Base-by-base conservation (phyloP, 2,113 vertebrate genomes). In the Sturnira hondurensis region DNA sequence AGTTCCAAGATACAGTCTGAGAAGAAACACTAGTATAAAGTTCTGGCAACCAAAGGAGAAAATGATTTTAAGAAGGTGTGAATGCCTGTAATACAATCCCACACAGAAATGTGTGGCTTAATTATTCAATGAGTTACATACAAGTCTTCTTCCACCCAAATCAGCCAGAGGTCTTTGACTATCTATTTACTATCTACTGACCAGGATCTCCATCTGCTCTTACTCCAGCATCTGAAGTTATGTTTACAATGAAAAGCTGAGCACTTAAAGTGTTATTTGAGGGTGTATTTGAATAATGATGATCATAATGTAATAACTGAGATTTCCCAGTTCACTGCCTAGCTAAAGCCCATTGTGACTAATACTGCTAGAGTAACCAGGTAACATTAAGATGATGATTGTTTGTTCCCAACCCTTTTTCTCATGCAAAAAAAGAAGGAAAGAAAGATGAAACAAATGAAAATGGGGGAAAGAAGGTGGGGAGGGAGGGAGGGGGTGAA, bases 191-290 rank as follows among this genome's bases (percentile, higher is more conserved):
- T n/a, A n/a, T n/a, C n/a, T n/a, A n/a, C n/a, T 50, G 41, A 89
- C 2, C n/a, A 78, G 10, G 28, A 7, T 38, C 16, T 83, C 67
- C 15, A 5, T 38, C 10, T 80, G 67, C 70, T 61, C 24, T 86
- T 33, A 89, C 20, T 73, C 47, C 16, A 41, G n/a, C 41, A 10
- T 71, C 84, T 81, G 38, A 63, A 83, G 81, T 91, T 81, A 70
- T 13, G 19, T 52, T 52, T 54, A 56, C 31, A 41, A 70, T 78
- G 41, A 94, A 65, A 86, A 83, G 36, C 20, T 54, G 80, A 93
- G n/a, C 3, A 56, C 84, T 86, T n/a, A 78, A 80, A 78, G 56
- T 56, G 86, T n/a, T 47, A 43, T 41, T 36, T 41, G 52, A 77
- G n/a, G 31, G 12, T 80, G 5, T 71, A 38, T 33, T 56, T 63